Evolutionary conservation across 2,113 vertebrate genomes (phyloP), one percentile per base, ranked within the genome.

Genomic region (Psilopsiagon aymara): DNA sequence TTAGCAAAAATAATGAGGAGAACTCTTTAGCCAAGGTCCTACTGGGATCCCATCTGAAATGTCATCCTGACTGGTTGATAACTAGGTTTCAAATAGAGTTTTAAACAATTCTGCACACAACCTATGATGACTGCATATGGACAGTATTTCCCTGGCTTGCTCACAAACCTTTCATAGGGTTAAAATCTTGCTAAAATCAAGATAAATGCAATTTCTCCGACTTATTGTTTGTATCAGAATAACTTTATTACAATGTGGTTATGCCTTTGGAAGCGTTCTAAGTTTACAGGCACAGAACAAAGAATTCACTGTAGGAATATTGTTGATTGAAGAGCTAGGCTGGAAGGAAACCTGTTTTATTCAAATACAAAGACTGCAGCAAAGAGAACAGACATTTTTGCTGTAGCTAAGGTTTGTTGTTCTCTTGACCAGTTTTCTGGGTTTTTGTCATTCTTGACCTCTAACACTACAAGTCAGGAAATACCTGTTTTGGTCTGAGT

Each of bases 1-100:
- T 63, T 94, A 86, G 77, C 15, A 88, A 92, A 92, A 91, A 63
- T 85, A 88, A 86, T 44, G 80, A 86, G 59, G 53, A 88, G 7
- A 70, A 67, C 71, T 63, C 76, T 90, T 93, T 81, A 83, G 27
- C 28, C 1, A 6, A 77, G 17, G 10, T 81, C 39, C 49, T 80
- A 77, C 44, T 77, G 37, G 55, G 51, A 77, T 74, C 51, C 28
- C 25, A 43, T 77, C 64, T 70, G 79, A 90, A 93, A 92, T 74
- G 31, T 86, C 57, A 80, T 59, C n/a, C 28, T 17, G 74, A 85
- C 19, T 81, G 27, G 19, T 28, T 81, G 75, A 63, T 80, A 92
- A 37, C 25, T 74, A 43, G 6, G 77, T 88, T 90, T 92, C 31
- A 83, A 88, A 59, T 12, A 82, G 10, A 84, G 8, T 79, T 91